phyloP scores from a whole-genome alignment of 2,888 invertebrate species.

The Dynastes tityus region DNA sequence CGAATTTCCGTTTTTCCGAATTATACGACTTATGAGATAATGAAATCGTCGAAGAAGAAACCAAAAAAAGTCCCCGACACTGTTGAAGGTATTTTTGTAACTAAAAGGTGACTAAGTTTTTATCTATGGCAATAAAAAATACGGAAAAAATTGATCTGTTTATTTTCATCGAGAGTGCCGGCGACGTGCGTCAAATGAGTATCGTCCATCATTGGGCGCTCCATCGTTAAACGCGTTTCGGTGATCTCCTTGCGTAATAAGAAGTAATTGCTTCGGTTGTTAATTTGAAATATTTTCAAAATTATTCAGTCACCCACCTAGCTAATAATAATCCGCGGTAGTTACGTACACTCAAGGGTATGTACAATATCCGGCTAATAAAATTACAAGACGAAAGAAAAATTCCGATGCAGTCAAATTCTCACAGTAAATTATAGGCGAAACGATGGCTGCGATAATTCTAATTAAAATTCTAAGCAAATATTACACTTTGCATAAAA shows the following conservation, averaged over 20 bases:
- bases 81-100: constrained; percentile 57
- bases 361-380: constrained; percentile 10
- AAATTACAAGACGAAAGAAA: neutral
- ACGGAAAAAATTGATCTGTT: constrained; percentile 35
- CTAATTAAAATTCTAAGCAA: no score
- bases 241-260: constrained; percentile 18
- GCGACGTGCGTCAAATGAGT: constrained; percentile 28
- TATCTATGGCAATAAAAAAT: constrained; percentile 46
- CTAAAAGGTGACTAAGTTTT: constrained; percentile 49
- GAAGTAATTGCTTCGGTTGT: constrained; percentile 20
- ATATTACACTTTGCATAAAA: no score
- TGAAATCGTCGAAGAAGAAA: constrained; percentile 64
- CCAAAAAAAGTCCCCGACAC: constrained; percentile 52
- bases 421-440: no score
- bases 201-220: constrained; percentile 3
- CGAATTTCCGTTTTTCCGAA: constrained; percentile 64
- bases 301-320: constrained; percentile 33
- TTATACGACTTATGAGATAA: constrained; percentile 66
- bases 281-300: constrained; percentile 40
- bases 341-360: neutral
- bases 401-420: neutral
- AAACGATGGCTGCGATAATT: no score
- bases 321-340: constrained; percentile 3
- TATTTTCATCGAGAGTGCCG: constrained; percentile 12
- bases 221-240: constrained; percentile 23